Evolutionary conservation across 2,797 vertebrate genomes (phyloP).

Genomic region (Choloepus didactylus): DNA sequence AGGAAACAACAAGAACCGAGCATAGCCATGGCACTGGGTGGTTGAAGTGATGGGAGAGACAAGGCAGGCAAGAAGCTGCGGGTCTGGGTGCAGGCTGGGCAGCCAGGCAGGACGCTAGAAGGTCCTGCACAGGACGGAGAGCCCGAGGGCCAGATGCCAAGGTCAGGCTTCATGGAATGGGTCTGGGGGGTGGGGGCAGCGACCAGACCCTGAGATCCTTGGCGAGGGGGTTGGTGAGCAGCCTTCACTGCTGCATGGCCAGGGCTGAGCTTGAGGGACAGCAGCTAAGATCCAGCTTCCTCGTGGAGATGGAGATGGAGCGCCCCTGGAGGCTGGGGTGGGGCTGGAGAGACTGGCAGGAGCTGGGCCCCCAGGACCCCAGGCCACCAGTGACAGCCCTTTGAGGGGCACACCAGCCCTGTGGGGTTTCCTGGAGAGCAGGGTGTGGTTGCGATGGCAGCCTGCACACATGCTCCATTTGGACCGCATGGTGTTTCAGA

Average conservation of each 20-base stretch:
- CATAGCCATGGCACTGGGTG: accelerated
- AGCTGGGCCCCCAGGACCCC: neutral
- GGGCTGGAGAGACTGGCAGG: neutral
- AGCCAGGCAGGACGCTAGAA: neutral
- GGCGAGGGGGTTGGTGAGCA: accelerated
- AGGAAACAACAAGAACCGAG: neutral
- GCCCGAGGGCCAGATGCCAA: accelerated
- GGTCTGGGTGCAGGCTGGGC: accelerated
- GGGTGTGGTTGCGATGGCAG: neutral
- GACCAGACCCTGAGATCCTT: neutral
- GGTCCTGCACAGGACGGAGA: neutral
- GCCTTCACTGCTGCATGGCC: neutral
- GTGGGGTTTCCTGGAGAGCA: neutral
- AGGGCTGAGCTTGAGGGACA: accelerated
- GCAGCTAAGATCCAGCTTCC: neutral
- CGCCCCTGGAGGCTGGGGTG: accelerated
- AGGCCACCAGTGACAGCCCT: accelerated
- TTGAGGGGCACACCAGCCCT: neutral
- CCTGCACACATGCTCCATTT: accelerated
- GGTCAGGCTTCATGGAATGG: neutral
- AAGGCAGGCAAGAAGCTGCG: neutral
- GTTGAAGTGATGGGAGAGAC: neutral
- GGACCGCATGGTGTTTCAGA: neutral
- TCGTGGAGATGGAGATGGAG: neutral
- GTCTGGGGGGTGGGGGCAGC: neutral